Conservation (phyloP, 2,113 vertebrate genomes). For the Tragelaphus buxtoni region DNA sequence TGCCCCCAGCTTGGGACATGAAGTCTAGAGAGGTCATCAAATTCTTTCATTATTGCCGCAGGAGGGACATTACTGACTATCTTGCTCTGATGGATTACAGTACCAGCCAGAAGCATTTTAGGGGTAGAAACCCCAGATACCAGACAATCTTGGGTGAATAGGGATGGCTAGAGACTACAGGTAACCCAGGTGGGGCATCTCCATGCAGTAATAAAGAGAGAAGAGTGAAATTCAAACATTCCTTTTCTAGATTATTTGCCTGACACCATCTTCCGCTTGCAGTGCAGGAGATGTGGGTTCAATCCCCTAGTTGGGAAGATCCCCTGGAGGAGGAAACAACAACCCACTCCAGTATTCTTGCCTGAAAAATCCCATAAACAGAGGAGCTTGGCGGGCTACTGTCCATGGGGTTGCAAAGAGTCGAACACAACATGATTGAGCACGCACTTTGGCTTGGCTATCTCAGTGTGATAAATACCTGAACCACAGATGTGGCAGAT, state of each 20-base stretch:
- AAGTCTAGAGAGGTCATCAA: neutral
- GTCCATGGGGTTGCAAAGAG: neutral
- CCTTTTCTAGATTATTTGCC: neutral
- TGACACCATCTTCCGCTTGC: neutral
- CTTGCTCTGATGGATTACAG: neutral
- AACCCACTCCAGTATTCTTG: neutral
- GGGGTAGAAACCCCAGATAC: neutral
- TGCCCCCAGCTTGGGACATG: neutral
- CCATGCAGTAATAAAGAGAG: neutral
- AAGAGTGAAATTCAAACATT: neutral
- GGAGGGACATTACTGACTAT: neutral
- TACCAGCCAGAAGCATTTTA: neutral
- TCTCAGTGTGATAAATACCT: neutral
- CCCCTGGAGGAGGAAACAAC: neutral
- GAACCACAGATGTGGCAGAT: neutral
- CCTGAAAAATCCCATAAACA: neutral
- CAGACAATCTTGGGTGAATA: neutral
- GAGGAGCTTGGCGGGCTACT: neutral
- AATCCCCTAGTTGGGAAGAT: neutral
- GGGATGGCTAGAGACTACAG: neutral
- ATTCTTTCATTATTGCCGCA: neutral
- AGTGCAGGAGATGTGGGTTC: neutral
- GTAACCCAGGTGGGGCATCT: neutral
- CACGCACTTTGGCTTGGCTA: neutral
- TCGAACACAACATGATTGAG: neutral